Base-by-base conservation (phyloP, 2,797 vertebrate species). In the Nyctalus aviator region DNA sequence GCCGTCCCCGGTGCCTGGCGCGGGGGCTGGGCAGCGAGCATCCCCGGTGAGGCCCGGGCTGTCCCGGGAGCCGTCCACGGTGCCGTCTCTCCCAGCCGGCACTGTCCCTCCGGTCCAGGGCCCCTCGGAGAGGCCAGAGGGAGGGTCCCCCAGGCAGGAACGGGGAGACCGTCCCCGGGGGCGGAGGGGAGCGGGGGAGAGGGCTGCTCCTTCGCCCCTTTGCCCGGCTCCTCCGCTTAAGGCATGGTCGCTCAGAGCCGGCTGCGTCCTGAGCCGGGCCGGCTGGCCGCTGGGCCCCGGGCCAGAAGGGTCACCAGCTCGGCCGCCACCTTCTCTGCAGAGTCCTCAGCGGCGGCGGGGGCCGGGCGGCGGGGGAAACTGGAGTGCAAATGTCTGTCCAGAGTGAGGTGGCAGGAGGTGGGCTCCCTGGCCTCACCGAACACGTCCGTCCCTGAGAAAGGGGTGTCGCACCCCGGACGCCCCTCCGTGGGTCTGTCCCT, bases 371-470 rank as follows among this genome's bases (percentile, higher is more conserved):
- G 44, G 44, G 94, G 98, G 96, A 97, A 97, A 91, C 95, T 97
- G 97, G 98, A 99, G 99, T 99, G 99, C 99, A 99, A 99, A 99
- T 97, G 97, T 98, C 98, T 98, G 98, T 98, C 97, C 98, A 98
- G 98, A 99, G 97, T 99, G 99, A 99, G 99, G 99, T 99, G 98
- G 98, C 97, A 90, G 96, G 91, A 97, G 98, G 98, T n/a, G 98
- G 97, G 98, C 98, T 99, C 98, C 98, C 98, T 97, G 94, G 98
- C 98, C 97, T 98, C 98, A 97, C 98, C 99, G 99, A 99, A 99
- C 98, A 98, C 98, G 99, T 99, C 99, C 99, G 99, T 99, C 99
- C 99, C 99, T 99, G 99, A 99, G 99, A 99, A 97, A 96, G 97
- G 96, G 95, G 96, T 98, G 59, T 98, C 98, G 98, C 98, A 97